Conservation (phyloP, 2,888 invertebrate species). For the Seira sanloemensis region DNA sequence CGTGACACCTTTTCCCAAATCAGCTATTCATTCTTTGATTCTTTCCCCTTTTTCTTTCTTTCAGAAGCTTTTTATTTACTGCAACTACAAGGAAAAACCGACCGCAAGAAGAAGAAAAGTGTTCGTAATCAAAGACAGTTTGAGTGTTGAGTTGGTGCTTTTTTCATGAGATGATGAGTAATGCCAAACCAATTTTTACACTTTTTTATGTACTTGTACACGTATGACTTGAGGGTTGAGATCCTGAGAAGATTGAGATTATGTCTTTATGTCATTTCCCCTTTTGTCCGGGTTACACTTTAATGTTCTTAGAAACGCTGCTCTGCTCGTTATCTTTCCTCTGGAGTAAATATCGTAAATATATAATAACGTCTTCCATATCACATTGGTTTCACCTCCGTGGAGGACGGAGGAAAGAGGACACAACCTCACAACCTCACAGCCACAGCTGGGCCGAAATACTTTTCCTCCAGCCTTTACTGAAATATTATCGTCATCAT, state of each 20-base stretch:
- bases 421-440: no score
- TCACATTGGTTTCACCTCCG: no score
- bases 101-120: background rate
- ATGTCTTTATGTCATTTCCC: background rate
- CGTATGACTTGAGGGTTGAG: no score
- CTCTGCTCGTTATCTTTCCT: conserved; percentile 7
- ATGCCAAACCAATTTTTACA: no score
- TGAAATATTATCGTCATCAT: background rate
- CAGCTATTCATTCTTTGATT: background rate
- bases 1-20: background rate
- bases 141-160: no score
- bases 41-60: background rate
- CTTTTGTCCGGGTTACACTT: conserved; percentile 15
- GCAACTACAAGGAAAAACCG: background rate
- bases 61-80: conserved; percentile 23
- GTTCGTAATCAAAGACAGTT: background rate
- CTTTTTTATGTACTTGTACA: no score
- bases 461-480: background rate
- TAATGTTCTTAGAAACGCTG: conserved; percentile 34
- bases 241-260: no score
- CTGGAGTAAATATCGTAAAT: no score
- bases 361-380: no score
- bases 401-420: background rate
- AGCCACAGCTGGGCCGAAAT: background rate
- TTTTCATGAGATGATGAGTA: no score